Evolutionary conservation across 2,888 invertebrate genomes (phyloP).

Genomic region (Lathronympha strigana): DNA sequence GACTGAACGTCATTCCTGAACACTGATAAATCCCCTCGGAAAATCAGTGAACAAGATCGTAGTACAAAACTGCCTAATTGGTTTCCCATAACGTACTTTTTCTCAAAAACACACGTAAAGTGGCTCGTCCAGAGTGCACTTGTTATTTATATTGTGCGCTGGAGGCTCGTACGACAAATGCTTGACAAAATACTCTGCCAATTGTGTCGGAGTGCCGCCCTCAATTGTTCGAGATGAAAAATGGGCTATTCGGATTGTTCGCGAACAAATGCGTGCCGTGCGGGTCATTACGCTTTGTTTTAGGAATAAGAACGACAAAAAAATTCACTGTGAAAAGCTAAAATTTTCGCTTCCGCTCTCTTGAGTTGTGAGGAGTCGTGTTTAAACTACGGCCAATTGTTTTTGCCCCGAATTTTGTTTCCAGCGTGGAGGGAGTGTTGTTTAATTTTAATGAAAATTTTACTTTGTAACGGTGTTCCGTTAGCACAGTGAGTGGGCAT

Average conservation of each 20-base stretch:
- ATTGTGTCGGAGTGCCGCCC: constrained; percentile 81
- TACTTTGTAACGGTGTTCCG: constrained; percentile 19
- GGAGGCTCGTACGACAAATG: constrained; percentile 74
- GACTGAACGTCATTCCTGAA: too few relatives aligned
- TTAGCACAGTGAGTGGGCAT: neutral
- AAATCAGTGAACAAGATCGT: too few relatives aligned
- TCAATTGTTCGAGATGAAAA: constrained; percentile 83
- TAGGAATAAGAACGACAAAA: constrained; percentile 79
- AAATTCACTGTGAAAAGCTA: constrained; percentile 73
- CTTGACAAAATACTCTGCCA: constrained; percentile 83
- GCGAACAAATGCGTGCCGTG: constrained; percentile 82
- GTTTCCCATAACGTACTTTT: neutral
- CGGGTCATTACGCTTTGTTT: constrained; percentile 84
- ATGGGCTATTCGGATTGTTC: constrained; percentile 83
- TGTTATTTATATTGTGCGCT: constrained; percentile 63
- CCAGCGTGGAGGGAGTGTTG: constrained; percentile 39
- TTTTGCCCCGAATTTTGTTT: constrained; percentile 61
- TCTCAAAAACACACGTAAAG: constrained; percentile 44
- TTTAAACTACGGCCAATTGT: constrained; percentile 73
- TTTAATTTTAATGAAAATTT: constrained; percentile 15
- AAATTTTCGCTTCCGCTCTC: constrained; percentile 74
- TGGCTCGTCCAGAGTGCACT: constrained; percentile 68
- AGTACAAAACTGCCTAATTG: too few relatives aligned
- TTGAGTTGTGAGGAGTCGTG: constrained; percentile 65
- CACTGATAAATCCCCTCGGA: too few relatives aligned